Evolutionary conservation across 2,888 invertebrate genomes (phyloP), one percentile per base, ranked within the genome.

Genomic region (Acheta domesticus): DNA sequence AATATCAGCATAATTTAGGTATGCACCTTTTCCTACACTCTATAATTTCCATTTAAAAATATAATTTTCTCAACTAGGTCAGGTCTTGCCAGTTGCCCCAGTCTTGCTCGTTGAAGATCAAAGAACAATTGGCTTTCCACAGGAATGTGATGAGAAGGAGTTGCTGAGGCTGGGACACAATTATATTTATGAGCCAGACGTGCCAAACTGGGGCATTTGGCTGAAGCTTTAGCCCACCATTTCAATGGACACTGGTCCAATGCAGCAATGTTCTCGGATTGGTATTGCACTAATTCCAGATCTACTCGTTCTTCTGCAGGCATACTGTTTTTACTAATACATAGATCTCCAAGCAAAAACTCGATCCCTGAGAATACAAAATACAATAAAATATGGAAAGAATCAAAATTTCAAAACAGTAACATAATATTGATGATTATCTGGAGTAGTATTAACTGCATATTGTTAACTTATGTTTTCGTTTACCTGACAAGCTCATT

Each of bases 181-280:
- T 87, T 86, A 81, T 88, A 88, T 78, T 85, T 86, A 50, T 85
- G 85, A 23, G 88, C 87, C 23, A 88, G 81, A 76, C 84, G 86
- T 3, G 86, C 85, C 21, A 88, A 84, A 82, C 87, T 86, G 16
- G 88, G 87, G 82, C 87, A 88, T 82, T 88, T 87, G 3, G 86
- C 85, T 1, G 85, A 84, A 5, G 84, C 84, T 81, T 85, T 79
- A 11, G 81, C 78, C 88, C 88, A 88, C 88, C 88, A 88, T 77
- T 87, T 86, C n/a, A 88, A 82, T 2, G 89, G 88, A 82, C 88
- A 88, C 78, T 85, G 86, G 82, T 88, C 87, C 1, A 88, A 84
- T 12, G 87, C 84, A 20, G 88, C 88, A 4, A 86, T 86, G 1
- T 86, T 84, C 81, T 88, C 88, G 2, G 87, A 87, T 79, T 88